phyloP scores from a whole-genome alignment of 2,113 vertebrate genomes.

The Chamaea fasciata region DNA sequence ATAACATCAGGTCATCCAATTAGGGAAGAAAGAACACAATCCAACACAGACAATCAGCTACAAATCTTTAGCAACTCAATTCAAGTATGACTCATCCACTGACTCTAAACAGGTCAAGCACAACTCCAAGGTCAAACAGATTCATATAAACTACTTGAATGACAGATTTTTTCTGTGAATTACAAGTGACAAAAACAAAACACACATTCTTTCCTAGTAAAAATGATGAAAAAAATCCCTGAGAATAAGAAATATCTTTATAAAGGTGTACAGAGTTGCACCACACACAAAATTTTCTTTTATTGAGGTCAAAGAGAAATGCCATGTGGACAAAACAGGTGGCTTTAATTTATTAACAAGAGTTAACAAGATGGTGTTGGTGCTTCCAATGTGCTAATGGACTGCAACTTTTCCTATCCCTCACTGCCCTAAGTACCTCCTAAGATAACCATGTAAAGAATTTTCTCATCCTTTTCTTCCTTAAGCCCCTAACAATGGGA shows the following conservation, averaged over 20 bases:
- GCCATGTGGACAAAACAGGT: background rate
- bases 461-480: background rate
- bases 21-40: background rate
- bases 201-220: background rate
- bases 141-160: background rate
- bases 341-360: background rate
- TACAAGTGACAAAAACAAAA: background rate
- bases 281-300: background rate
- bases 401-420: background rate
- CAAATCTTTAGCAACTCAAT: background rate
- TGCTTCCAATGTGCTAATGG: background rate
- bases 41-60: background rate
- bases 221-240: background rate
- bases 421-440: background rate
- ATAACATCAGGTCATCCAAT: conserved; percentile 3
- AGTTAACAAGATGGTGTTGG: no score
- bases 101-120: background rate
- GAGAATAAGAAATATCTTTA: background rate
- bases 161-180: background rate
- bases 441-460: background rate
- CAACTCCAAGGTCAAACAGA: background rate
- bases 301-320: background rate
- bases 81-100: background rate
- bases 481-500: background rate
- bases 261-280: background rate